phyloP scores from a whole-genome alignment of 1,140 invertebrate genomes.

The Coptotermes formosanus region DNA sequence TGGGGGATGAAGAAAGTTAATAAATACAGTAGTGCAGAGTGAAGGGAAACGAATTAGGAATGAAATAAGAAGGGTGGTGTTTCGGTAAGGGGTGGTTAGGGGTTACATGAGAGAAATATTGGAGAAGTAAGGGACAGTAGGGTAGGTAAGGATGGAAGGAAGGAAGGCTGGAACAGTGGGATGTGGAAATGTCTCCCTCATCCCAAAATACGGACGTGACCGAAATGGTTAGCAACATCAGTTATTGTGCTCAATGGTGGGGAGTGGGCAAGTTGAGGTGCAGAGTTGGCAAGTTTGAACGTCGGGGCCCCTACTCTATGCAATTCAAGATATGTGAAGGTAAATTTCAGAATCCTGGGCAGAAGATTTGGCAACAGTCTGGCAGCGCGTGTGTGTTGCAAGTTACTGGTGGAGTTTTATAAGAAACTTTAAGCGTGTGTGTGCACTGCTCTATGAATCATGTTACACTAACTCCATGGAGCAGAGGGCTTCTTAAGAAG shows the following conservation, averaged over 20 bases:
- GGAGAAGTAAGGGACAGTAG: slow-evolving; percentile 17
- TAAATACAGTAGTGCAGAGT: background rate
- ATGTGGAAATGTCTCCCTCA: background rate
- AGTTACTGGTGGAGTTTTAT: background rate
- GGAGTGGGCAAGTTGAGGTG: background rate
- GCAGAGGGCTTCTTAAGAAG: too few relatives aligned
- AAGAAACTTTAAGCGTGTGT: too few relatives aligned
- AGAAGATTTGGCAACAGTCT: background rate
- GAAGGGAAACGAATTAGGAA: slow-evolving; percentile 11
- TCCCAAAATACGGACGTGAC: background rate
- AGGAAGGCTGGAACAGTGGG: background rate
- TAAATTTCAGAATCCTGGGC: background rate
- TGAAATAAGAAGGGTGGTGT: background rate
- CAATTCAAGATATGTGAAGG: background rate
- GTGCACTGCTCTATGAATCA: too few relatives aligned
- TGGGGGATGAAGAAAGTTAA: background rate
- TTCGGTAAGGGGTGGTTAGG: too few relatives aligned
- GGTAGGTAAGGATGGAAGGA: background rate
- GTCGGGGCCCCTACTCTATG: background rate
- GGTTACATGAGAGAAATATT: background rate
- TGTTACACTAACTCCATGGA: too few relatives aligned
- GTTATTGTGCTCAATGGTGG: background rate
- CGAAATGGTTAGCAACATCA: background rate
- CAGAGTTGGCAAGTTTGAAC: background rate
- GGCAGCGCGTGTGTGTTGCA: background rate